Base-by-base conservation (phyloP, 2,888 invertebrate genomes). In the Chrysolina oricalcia region DNA sequence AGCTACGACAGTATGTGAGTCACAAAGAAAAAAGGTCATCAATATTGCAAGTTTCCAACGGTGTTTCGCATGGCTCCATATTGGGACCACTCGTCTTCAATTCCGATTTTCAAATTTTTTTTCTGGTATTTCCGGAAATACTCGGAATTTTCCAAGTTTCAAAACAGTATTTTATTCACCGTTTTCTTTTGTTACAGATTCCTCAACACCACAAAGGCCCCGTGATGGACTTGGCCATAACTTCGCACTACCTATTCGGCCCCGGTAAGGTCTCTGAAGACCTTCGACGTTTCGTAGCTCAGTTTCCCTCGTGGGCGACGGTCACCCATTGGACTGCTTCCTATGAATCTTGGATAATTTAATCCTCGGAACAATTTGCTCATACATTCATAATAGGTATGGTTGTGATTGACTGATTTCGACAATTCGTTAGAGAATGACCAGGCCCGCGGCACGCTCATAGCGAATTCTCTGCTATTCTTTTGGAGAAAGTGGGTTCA, bases 311-410 rank as follows among this genome's bases (percentile, higher is more conserved):
- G 0, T 92, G 93, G 93, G 90, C 92, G 41, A 93, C 93, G 23
- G 89, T 92, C 71, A 92, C 92, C 46, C 92, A 92, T 78, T 94
- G 94, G 94, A 92, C 92, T 74, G 92, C 93, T 2, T 91, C 93
- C 68, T 92, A 93, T 85, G 92, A 93, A 81, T 92, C 94, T 9
- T 93, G 89, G 89, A 82, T 87, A 66, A 76, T 89, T 75, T 88
- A 86, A 82, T 77, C 41, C 41, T 48, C 21, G 17, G 41, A 19
- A 53, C 19, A 13, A 9, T 11, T 35, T 53, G 53, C 67, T 68
- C 68, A 68, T 68, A 48, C 27, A 67, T 67, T 27, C 19, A 53
- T 40, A 11, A 53, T 40, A 53, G 53, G 50, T 40, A 40, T 53
- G 68, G 68, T 68, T 53, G 68, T 43, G 41, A 68, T 35, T 21